A percentile compares a stretch with the other conserved stretches of the same genome.
These are phyloP conservation scores for Remorina albescens DNA, from an alignment of 2,797 vertebrate genomes.

Conservation along the genomic window DNA sequence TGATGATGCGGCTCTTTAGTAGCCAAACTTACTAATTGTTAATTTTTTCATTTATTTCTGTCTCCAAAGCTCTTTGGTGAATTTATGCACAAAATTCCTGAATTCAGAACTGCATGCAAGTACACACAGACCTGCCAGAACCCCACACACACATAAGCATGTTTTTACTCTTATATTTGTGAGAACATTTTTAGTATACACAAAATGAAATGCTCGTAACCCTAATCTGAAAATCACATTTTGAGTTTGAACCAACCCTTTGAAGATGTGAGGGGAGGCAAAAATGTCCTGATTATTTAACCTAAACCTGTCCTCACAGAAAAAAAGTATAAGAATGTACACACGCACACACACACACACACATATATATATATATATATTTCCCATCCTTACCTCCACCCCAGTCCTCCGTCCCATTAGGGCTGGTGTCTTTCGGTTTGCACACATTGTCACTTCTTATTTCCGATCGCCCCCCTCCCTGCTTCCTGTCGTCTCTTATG, in stretches of 20 bases:
- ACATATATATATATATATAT: background rate
- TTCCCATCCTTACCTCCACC: background rate
- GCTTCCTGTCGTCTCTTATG: conserved; percentile 44
- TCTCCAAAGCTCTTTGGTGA: conserved; percentile 5
- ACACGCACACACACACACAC: background rate
- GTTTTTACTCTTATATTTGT: no score
- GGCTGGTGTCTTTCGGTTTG: conserved; percentile 59
- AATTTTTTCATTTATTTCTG: background rate
- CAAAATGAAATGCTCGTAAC: no score
- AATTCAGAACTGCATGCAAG: conserved; percentile 6
- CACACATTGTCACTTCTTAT: conserved; percentile 62
- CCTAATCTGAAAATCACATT: background rate
- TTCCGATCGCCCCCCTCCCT: conserved; percentile 42
- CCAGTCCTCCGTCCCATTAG: conserved; percentile 33
- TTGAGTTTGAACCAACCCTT: background rate
- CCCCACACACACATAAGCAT: background rate
- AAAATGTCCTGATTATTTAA: no score
- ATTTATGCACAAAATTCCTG: conserved; percentile 14
- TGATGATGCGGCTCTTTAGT: no score
- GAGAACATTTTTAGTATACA: no score
- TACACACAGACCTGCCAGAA: background rate
- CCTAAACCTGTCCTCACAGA: no score
- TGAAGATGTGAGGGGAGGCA: background rate
- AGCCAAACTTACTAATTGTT: no score
- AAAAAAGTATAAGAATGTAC: background rate